Percentiles rank a stretch among this genome's conserved stretches.
phyloP scores from a whole-genome alignment of 2,888 invertebrate species.

The Alcis repandata region DNA sequence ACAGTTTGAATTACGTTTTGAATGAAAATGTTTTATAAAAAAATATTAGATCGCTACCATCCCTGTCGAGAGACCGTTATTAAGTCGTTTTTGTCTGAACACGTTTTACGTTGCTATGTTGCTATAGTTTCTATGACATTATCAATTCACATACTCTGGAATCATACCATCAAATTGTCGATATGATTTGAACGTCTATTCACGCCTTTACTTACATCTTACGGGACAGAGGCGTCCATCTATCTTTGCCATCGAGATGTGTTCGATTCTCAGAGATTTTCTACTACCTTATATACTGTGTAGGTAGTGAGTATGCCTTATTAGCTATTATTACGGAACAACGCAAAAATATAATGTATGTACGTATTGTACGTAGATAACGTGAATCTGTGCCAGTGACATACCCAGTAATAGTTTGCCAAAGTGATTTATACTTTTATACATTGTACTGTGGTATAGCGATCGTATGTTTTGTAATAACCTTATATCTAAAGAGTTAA shows the following conservation, averaged over 20 bases:
- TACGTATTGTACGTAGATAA: not conserved
- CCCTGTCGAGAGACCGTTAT: slow-evolving; percentile 5
- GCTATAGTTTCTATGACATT: too few relatives aligned
- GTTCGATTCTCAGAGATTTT: not conserved
- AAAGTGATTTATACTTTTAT: slow-evolving; percentile 10
- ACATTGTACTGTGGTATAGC: not conserved
- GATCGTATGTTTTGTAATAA: not conserved
- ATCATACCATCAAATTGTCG: not conserved
- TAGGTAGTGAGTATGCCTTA: not conserved
- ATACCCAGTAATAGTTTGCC: slow-evolving; percentile 1
- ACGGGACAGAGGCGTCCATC: too few relatives aligned
- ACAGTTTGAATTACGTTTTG: slow-evolving; percentile 21
- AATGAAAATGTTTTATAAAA: slow-evolving; percentile 9
- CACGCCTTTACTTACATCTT: too few relatives aligned
- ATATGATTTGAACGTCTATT: not conserved
- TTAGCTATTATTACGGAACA: not conserved
- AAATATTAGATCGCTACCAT: slow-evolving; percentile 6
- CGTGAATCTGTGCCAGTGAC: not conserved
- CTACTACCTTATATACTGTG: not conserved
- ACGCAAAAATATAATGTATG: not conserved
- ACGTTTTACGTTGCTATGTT: not conserved
- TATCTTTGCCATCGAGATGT: not conserved
- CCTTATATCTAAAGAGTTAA: not conserved
- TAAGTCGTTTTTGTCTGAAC: not conserved
- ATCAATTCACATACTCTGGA: not conserved